Percentiles rank a stretch among this genome's conserved stretches.
These are phyloP conservation scores for Lamproptera curius DNA, from an alignment of 2,888 invertebrate species.

Conservation along the genomic window DNA sequence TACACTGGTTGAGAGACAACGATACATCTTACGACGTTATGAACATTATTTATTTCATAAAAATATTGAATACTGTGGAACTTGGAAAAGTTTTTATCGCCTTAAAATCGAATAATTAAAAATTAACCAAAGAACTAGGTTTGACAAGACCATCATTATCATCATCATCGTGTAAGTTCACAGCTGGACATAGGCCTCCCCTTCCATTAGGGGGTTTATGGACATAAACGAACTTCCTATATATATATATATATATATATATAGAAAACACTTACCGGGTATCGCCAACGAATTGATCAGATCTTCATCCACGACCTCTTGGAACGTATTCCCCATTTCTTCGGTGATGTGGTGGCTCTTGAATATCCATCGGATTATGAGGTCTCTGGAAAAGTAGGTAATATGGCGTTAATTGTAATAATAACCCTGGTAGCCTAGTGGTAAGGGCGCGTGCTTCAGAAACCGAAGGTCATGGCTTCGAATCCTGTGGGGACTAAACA, in stretches of 20 bases:
- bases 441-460: too few relatives aligned
- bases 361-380: constrained; percentile 80
- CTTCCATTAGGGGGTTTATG: not conserved
- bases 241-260: not conserved
- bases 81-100: not conserved
- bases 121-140: not conserved
- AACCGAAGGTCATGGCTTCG: too few relatives aligned
- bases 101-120: not conserved
- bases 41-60: too few relatives aligned
- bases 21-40: too few relatives aligned
- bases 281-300: constrained; percentile 59
- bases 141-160: not conserved
- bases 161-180: not conserved
- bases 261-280: constrained; percentile 30
- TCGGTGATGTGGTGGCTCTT: constrained; percentile 83
- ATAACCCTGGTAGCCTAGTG: too few relatives aligned
- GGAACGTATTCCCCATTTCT: constrained; percentile 74
- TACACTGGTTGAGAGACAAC: too few relatives aligned
- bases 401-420: too few relatives aligned
- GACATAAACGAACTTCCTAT: not conserved
- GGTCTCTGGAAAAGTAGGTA: constrained; percentile 54
- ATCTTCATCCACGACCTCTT: constrained; percentile 59
- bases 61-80: too few relatives aligned
- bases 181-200: too few relatives aligned
- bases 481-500: too few relatives aligned